Base-by-base conservation (phyloP, 2,888 invertebrate genomes). In the Melieria picta region DNA sequence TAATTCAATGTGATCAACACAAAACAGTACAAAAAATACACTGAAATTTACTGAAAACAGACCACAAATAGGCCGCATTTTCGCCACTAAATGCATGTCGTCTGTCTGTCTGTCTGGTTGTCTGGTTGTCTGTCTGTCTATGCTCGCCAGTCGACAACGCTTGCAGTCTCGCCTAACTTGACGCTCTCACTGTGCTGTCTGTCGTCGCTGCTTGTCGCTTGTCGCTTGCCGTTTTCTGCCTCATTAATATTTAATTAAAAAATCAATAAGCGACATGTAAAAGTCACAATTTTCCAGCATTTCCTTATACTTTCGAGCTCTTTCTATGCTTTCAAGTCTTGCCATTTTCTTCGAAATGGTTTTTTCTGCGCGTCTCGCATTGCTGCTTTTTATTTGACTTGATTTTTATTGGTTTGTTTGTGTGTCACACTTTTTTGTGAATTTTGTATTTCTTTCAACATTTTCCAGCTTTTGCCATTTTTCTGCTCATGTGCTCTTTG, bases 171-270 rank as follows among this genome's bases (percentile, higher is more conserved):
- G 30, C 30, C 30, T 30, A 3, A 30, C 30, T 30, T 30, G 30
- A 30, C 16, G 16, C 16, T 16, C 16, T 16, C 16, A 16, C 30
- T 30, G 0, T 30, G 30, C 30, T 30, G 30, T 30, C 30, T 30
- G 30, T 30, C 3, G 30, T 3, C 30, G 30, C 30, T 30, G 30
- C 30, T 30, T 30, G 30, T 16, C 16, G 1, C 16, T 16, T 42
- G 45, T 60, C 30, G 58, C 47, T 55, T 46, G 46, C 11, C 63
- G 60, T 61, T 63, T 55, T 69, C 45, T 55, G 69, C 69, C 42
- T 69, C 69, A 69, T 69, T 63, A 69, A 69, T 69, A 69, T 69
- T 69, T 69, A 69, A 69, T 69, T 69, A 63, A 63, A 48, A 63
- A 69, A 61, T 55, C 52, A 48, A 55, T 69, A 69, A 48, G 55